Base-by-base conservation (phyloP, 2,113 vertebrate genomes). In the Oceanodroma tethys region DNA sequence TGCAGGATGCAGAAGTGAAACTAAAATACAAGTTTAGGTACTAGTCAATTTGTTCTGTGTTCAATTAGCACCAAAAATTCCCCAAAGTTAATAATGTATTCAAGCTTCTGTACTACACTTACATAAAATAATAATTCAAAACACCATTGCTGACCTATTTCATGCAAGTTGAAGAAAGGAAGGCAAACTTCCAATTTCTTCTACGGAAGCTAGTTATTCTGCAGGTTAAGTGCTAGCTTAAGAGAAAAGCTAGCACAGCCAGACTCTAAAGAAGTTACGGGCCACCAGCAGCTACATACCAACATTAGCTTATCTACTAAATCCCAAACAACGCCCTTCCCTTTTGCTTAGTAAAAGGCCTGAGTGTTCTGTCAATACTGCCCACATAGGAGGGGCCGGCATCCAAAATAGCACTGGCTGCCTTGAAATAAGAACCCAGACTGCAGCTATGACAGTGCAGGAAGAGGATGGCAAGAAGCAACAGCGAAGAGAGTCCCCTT, bases 311-410 rank as follows among this genome's bases (percentile, higher is more conserved):
- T 30, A 47, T 13, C 78, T 48, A 14, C 47, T 38, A 67, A 85
- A 80, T 30, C 42, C 40, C 29, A 50, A 83, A 75, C 2, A 81
- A 25, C 0, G 1, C 8, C n/a, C 8, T 76, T 73, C 29, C 32
- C 26, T 75, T 78, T 67, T 34, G 10, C 75, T 80, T 34, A 58
- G 59, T 73, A 73, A 86, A 94, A 55, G 25, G 15, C 32, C n/a
- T 1, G 3, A 88, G 40, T 36, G 20, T 59, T 88, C 26, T 75
- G 42, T 65, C 71, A 86, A 25, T 16, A 43, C 7, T 23, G 34
- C 27, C 63, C 50, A 58, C 2, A 4, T 1, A 48, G 53, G 12
- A 60, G 9, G 10, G 16, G 27, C 14, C 1, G 1, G 38, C 7
- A 81, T 9, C 25, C 60, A 89, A 81, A 84, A 30, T 13, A 74